These are phyloP conservation scores for Malaclemys terrapin DNA, from an alignment of 2,113 vertebrate species.

Conservation along the genomic window DNA sequence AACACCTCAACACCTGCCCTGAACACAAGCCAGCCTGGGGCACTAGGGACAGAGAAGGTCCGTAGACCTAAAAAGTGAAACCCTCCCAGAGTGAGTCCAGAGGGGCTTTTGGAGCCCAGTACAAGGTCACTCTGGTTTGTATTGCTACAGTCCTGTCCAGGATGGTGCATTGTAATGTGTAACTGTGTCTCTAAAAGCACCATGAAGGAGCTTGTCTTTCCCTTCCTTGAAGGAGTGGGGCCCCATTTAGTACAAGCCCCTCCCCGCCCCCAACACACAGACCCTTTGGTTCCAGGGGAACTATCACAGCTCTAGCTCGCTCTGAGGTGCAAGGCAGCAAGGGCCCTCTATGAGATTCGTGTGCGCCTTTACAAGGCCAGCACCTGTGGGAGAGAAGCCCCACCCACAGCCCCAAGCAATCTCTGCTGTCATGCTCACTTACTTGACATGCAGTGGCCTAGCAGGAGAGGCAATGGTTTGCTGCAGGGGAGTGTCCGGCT, in stretches of 20 bases:
- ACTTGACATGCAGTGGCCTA: slow-evolving; percentile 89
- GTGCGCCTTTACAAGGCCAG: accelerated
- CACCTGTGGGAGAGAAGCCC: neutral
- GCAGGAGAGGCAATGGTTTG: slow-evolving; percentile 77
- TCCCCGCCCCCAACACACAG: neutral
- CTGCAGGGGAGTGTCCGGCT: slow-evolving; percentile 73
- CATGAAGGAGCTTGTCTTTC: neutral
- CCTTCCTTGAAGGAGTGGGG: accelerated
- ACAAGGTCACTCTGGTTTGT: neutral
- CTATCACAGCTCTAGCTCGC: neutral
- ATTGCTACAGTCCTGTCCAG: neutral
- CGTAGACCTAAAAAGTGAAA: no score
- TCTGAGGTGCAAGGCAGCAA: neutral
- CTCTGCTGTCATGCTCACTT: slow-evolving; percentile 49
- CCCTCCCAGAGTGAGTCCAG: neutral
- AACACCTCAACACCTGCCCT: neutral
- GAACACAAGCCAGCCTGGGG: neutral
- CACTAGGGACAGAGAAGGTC: neutral
- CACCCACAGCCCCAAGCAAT: accelerated
- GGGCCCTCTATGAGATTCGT: neutral
- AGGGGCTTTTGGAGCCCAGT: neutral
- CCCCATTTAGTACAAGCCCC: accelerated
- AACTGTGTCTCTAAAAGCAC: neutral
- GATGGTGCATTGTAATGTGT: neutral
- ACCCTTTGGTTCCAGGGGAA: neutral